Evolutionary conservation across 1,140 invertebrate genomes (phyloP).

Genomic region (Lepidostoma basale): DNA sequence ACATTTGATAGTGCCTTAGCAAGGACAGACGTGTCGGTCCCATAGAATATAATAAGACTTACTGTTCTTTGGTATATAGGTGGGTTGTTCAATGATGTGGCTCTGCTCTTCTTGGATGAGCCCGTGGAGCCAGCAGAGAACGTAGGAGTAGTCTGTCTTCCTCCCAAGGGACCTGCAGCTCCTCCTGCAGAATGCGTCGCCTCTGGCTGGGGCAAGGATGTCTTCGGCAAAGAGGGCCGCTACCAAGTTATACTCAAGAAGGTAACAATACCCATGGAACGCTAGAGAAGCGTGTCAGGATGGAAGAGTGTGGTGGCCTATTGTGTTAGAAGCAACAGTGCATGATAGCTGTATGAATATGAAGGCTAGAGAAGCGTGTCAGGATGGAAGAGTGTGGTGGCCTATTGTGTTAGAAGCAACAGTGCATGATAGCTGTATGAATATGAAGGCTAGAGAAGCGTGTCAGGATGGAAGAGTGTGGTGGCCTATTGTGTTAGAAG

Average conservation of each 20-base stretch:
- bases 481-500: too few species aligned
- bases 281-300: too few species aligned
- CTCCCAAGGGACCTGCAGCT: constrained; percentile 49
- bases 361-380: too few species aligned
- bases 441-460: too few species aligned
- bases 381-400: too few species aligned
- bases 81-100: constrained; percentile 71
- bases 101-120: constrained; percentile 66
- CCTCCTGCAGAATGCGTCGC: constrained; percentile 61
- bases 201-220: constrained; percentile 75
- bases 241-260: constrained; percentile 77
- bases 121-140: constrained; percentile 67
- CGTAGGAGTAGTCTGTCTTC: constrained; percentile 75
- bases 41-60: background rate
- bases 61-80: background rate
- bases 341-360: too few species aligned
- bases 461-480: too few species aligned
- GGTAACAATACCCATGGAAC: too few species aligned
- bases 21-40: background rate
- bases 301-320: too few species aligned
- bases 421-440: too few species aligned
- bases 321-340: too few species aligned
- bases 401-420: too few species aligned
- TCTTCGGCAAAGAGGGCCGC: constrained; percentile 63
- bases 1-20: background rate